phyloP scores from a whole-genome alignment of 2,888 invertebrate species.

The Dusona sp. region DNA sequence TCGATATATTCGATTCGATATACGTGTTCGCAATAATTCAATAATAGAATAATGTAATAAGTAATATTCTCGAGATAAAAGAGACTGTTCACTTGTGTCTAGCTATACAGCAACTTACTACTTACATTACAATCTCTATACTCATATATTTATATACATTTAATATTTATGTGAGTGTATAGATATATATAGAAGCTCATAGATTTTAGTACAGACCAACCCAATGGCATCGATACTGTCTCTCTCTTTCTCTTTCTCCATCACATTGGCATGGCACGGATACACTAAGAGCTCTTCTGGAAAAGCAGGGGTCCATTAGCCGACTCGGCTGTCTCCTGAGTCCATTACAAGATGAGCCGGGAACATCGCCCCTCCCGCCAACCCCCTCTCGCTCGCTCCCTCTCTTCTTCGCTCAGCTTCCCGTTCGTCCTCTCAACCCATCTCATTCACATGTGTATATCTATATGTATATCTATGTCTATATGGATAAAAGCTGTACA shows the following conservation, averaged over 20 bases:
- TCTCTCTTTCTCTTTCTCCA: slow-evolving; percentile 28
- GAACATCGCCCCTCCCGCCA: slow-evolving; percentile 60
- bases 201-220: slow-evolving; percentile 78
- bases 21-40: slow-evolving; percentile 44
- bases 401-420: slow-evolving; percentile 75
- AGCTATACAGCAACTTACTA: slow-evolving; percentile 26
- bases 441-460: slow-evolving; percentile 73
- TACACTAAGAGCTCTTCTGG: slow-evolving; percentile 83
- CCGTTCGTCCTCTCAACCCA: slow-evolving; percentile 70
- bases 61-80: slow-evolving; percentile 35
- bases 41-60: slow-evolving; percentile 54
- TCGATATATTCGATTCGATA: slow-evolving; percentile 35
- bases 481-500: slow-evolving; percentile 23
- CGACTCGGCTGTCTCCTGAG: slow-evolving; percentile 85
- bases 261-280: slow-evolving; percentile 77
- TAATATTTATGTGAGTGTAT: slow-evolving; percentile 25
- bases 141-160: neutral
- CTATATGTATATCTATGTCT: slow-evolving; percentile 8
- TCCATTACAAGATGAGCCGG: slow-evolving; percentile 85
- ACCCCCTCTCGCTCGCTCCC: slow-evolving; percentile 41
- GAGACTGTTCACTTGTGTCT: slow-evolving; percentile 12
- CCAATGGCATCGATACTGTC: slow-evolving; percentile 80
- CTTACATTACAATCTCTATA: slow-evolving; percentile 39
- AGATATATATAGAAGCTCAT: slow-evolving; percentile 38
- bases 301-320: slow-evolving; percentile 84